A percentile compares a stretch with the other conserved stretches of the same genome.
Conservation (phyloP, 2,888 invertebrate species). For the Chalcis sispes region DNA sequence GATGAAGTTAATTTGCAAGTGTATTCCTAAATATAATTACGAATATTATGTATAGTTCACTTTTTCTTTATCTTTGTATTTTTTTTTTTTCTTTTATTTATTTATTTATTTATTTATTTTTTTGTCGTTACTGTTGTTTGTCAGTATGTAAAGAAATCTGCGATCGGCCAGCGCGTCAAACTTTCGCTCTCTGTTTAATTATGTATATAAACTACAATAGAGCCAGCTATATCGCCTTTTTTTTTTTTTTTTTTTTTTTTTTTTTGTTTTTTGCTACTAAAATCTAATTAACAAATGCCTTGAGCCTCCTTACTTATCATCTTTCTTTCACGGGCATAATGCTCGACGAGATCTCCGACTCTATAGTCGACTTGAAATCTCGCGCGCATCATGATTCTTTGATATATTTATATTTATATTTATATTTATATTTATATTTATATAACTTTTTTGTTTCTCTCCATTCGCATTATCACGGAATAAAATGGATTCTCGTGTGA, state of each 20-base stretch:
- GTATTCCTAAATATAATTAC: slow-evolving; percentile 27
- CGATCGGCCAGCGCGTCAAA: slow-evolving; percentile 56
- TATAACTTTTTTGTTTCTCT: no score
- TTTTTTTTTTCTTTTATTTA: slow-evolving; percentile 11
- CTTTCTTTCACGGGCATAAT: not conserved
- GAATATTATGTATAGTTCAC: slow-evolving; percentile 7
- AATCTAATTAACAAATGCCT: slow-evolving; percentile 55
- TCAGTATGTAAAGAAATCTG: slow-evolving; percentile 37
- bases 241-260: no score
- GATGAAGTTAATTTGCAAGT: slow-evolving; percentile 32
- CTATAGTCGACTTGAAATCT: no score
- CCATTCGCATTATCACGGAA: not conserved
- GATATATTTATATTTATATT: slow-evolving; percentile 42
- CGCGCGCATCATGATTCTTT: slow-evolving; percentile 1
- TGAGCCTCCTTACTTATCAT: slow-evolving; percentile 4
- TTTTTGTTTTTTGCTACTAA: slow-evolving; percentile 43
- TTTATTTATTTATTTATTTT: slow-evolving; percentile 3
- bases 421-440: no score
- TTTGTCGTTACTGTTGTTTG: slow-evolving; percentile 1
- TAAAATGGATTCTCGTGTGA: slow-evolving; percentile 23
- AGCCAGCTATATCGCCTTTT: slow-evolving; percentile 70
- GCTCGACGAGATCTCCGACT: not conserved
- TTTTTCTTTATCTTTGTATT: slow-evolving; percentile 23
- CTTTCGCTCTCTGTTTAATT: slow-evolving; percentile 59
- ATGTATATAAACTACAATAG: slow-evolving; percentile 71